phyloP scores from a whole-genome alignment of 2,888 invertebrate species.

The Archips crataeganus region DNA sequence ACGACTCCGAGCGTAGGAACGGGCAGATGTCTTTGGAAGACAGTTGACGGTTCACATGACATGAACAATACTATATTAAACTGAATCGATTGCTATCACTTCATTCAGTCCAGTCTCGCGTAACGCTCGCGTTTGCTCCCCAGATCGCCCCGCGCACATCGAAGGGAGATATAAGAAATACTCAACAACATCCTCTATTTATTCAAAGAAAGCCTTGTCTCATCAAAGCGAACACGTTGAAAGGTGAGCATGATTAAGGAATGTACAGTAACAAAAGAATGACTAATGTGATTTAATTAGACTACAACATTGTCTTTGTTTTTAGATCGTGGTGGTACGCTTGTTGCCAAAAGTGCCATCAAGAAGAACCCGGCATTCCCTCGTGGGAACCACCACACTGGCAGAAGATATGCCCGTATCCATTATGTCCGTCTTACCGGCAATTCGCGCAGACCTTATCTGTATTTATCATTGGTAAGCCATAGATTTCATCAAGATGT shows the following conservation, averaged over 20 bases:
- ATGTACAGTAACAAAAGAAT: slow-evolving; percentile 5
- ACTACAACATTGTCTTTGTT: slow-evolving; percentile 46
- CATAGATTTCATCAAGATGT: neutral
- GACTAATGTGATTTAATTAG: slow-evolving; percentile 13
- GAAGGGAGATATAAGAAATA: slow-evolving; percentile 83
- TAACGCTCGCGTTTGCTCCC: slow-evolving; percentile 55
- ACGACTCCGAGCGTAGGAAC: slow-evolving; percentile 37
- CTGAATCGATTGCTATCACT: slow-evolving; percentile 60
- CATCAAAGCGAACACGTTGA: slow-evolving; percentile 81
- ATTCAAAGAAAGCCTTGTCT: slow-evolving; percentile 81
- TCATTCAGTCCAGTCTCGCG: slow-evolving; percentile 51
- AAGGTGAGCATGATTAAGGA: slow-evolving; percentile 63
- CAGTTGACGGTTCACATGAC: slow-evolving; percentile 51
- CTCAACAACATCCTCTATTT: slow-evolving; percentile 80
- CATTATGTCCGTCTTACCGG: slow-evolving; percentile 93
- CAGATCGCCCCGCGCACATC: slow-evolving; percentile 81
- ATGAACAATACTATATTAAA: slow-evolving; percentile 38
- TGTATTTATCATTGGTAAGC: slow-evolving; percentile 89
- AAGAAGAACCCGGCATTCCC: slow-evolving; percentile 89
- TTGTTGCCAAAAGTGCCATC: slow-evolving; percentile 92
- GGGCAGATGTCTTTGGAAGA: slow-evolving; percentile 39
- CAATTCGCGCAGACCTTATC: slow-evolving; percentile 92
- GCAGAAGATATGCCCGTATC: slow-evolving; percentile 93
- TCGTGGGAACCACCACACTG: slow-evolving; percentile 94
- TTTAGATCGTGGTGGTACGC: slow-evolving; percentile 93